phyloP scores from a whole-genome alignment of 2,113 vertebrate genomes.

The Pachycephala philippinensis region DNA sequence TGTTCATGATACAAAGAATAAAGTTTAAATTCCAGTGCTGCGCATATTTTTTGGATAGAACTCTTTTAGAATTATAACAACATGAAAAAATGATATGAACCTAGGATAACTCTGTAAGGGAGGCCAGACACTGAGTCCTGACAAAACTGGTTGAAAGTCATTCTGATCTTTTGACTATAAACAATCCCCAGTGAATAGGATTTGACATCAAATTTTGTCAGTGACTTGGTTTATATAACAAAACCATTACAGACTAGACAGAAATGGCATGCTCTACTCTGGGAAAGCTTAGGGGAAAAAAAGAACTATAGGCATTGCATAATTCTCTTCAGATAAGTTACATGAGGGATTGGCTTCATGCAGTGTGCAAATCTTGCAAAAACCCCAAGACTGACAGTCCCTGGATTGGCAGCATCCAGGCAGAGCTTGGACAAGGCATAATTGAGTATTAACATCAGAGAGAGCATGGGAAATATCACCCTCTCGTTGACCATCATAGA shows the following conservation, averaged over 20 bases:
- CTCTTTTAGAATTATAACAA: background rate
- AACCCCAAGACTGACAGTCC: background rate
- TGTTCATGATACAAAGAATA: background rate
- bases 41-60: background rate
- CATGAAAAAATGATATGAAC: background rate
- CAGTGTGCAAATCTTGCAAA: background rate
- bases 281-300: background rate
- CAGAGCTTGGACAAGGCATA: background rate
- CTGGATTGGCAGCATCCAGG: background rate
- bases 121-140: background rate
- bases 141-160: slow-evolving; percentile 24
- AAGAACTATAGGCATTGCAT: background rate
- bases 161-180: slow-evolving; percentile 32
- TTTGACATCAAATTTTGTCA: slow-evolving; percentile 23
- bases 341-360: background rate
- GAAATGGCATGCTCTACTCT: background rate
- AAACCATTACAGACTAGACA: background rate
- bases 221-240: background rate
- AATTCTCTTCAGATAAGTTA: background rate
- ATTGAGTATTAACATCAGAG: background rate
- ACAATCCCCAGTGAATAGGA: background rate
- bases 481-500: background rate
- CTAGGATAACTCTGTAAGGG: background rate
- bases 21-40: background rate
- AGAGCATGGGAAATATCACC: background rate